phyloP scores from a whole-genome alignment of 2,797 vertebrate species.

The Clarias pachynema region DNA sequence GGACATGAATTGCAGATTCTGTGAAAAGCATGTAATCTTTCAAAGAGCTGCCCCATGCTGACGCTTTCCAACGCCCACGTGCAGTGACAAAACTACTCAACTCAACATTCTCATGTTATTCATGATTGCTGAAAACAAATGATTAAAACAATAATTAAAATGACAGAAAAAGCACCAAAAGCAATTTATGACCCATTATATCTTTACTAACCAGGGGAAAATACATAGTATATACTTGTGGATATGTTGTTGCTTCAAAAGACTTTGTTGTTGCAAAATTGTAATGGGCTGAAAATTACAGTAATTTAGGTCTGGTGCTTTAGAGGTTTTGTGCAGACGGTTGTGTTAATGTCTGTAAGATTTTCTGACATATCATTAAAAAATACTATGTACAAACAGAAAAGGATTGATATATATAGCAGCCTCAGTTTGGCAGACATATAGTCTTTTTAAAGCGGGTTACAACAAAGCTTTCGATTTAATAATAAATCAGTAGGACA shows the following conservation, averaged over 20 bases:
- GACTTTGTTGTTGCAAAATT: constrained; percentile 23
- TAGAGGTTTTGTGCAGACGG: not conserved
- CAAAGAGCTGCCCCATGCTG: constrained; percentile 60
- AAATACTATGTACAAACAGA: not conserved
- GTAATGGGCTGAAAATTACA: constrained; percentile 19
- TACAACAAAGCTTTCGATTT: not conserved
- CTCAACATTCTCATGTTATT: constrained; percentile 27
- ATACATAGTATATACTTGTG: not conserved
- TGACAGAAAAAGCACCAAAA: not conserved
- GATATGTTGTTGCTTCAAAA: constrained; percentile 16
- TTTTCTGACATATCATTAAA: constrained; percentile 13
- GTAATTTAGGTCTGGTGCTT: constrained; percentile 21
- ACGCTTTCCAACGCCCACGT: constrained; percentile 48
- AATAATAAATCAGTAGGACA: not conserved
- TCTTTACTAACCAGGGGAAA: not conserved
- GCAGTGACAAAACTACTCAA: constrained; percentile 40
- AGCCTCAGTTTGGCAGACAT: not conserved
- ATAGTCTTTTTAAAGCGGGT: not conserved
- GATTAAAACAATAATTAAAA: constrained; percentile 22
- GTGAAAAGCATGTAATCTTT: constrained; percentile 60
- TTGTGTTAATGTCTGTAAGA: not conserved
- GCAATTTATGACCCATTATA: not conserved
- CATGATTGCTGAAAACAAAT: constrained; percentile 25
- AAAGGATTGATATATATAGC: not conserved
- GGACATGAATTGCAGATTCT: constrained; percentile 43